Evolutionary conservation across 23 tunicate genomes (phyloP).

Genomic region (Ciona savignyi): DNA sequence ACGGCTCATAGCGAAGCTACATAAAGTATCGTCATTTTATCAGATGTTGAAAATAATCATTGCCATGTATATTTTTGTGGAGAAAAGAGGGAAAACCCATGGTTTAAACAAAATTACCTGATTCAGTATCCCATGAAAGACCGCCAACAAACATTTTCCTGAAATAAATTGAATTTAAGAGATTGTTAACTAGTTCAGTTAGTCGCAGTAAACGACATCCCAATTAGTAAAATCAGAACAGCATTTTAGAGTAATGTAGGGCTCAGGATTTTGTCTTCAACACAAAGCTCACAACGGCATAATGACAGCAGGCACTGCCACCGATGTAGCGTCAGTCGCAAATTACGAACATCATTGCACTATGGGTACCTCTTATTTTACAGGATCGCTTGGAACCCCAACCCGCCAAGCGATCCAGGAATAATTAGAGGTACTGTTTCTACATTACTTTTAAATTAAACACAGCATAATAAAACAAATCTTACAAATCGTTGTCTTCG

Average conservation of each 20-base stretch:
- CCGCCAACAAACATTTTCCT: constrained; percentile 99
- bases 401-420: too few species aligned
- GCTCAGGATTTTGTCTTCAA: constrained; percentile 22
- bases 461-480: neutral
- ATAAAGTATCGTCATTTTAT: neutral
- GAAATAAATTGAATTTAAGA: neutral
- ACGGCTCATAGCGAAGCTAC: constrained; percentile 41
- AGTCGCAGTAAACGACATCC: neutral
- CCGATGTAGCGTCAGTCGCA: constrained; percentile 54
- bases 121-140: constrained; percentile 80
- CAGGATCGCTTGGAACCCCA: too few species aligned
- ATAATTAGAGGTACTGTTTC: too few species aligned
- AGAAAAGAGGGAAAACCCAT: neutral
- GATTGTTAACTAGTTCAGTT: too few species aligned
- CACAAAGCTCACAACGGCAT: constrained; percentile 16
- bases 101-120: constrained; percentile 28
- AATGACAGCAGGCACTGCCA: constrained; percentile 78
- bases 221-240: neutral
- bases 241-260: constrained; percentile 2
- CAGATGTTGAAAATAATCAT: constrained; percentile 11
- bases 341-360: constrained; percentile 76
- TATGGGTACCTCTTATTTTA: too few species aligned
- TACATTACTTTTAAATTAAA: too few species aligned
- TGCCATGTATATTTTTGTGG: constrained; percentile 1
- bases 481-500: constrained; percentile 59